Evolutionary conservation across 1,140 invertebrate species (phyloP), one percentile per base, ranked within the genome.

Genomic region (Tetragnatha versicolor): DNA sequence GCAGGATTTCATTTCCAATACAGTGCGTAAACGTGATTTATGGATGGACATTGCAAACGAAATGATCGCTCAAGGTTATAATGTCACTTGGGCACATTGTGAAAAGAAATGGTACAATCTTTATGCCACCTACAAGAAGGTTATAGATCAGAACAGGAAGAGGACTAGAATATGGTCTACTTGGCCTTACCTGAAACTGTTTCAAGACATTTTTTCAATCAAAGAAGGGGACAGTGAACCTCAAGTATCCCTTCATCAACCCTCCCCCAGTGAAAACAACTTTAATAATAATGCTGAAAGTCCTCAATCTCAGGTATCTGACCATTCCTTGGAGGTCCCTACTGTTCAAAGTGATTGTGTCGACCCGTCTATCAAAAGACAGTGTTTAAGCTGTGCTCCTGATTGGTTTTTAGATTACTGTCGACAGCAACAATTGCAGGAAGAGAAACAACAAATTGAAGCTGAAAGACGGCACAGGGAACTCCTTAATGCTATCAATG

Each of bases 21-120:
- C 61, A n/a, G 35, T 65, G 6, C 3, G 33, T 20, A 65, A 65
- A 42, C 31, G 61, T 27, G 61, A 65, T 39, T 39, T 65, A 42
- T 65, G 61, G 61, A 65, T 45, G 33, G 33, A 65, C 7, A 45
- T 65, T 39, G 31, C 61, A 2, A 37, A 39, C 22, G 61, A 65
- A 39, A 65, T 65, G 61, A 65, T 39, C 25, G 25, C 39, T 6
- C 61, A 39, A 25, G 33, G 61, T 20, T 39, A 27, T 42, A n/a
- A 22, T n/a, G 35, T 39, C 6, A 65, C 33, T 9, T 65, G 61
- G 61, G 17, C 42, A 22, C 61, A 65, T 14, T 65, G 61, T 39
- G 61, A 65, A 22, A 65, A 65, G 20, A 65, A 65, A 65, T 65
- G 61, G 61, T 65, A 65, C 22, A 65, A 65, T 20, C 22, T 65